Evolutionary conservation across 1,140 invertebrate species (phyloP).

Genomic region (Heliconius himera): DNA sequence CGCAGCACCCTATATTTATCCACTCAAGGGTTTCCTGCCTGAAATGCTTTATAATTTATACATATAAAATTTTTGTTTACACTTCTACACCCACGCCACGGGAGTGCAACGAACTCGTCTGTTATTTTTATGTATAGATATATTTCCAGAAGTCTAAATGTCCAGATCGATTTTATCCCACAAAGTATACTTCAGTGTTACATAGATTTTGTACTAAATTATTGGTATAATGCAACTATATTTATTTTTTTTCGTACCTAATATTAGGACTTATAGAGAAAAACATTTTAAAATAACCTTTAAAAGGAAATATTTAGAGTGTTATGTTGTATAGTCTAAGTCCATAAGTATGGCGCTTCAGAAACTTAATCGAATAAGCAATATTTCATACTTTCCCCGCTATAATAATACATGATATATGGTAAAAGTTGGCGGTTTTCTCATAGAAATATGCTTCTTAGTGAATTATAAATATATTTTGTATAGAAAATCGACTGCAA

Average conservation of each 20-base stretch:
- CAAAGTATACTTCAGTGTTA: not conserved
- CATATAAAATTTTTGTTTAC: constrained; percentile 67
- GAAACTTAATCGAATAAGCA: constrained; percentile 16
- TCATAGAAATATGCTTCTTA: constrained; percentile 18
- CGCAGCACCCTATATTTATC: constrained; percentile 69
- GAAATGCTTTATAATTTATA: constrained; percentile 75
- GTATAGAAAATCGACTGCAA: not conserved
- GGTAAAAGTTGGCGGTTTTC: constrained; percentile 29
- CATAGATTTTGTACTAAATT: not conserved
- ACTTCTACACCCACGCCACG: constrained; percentile 56
- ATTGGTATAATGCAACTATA: too few species aligned
- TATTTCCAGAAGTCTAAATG: constrained; percentile 29
- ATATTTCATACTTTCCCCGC: constrained; percentile 33
- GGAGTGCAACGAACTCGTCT: constrained; percentile 59
- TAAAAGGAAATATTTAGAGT: not conserved
- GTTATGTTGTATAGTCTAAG: not conserved
- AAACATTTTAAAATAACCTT: too few species aligned
- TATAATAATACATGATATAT: constrained; percentile 24
- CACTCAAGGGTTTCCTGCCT: constrained; percentile 74
- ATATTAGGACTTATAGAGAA: too few species aligned
- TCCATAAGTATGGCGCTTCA: not conserved
- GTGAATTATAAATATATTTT: constrained; percentile 23
- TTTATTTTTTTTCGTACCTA: too few species aligned
- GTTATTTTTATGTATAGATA: constrained; percentile 49
- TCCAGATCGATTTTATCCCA: constrained; percentile 4